Evolutionary conservation across 2,888 invertebrate species (phyloP).

Genomic region (Diarsia rubi): DNA sequence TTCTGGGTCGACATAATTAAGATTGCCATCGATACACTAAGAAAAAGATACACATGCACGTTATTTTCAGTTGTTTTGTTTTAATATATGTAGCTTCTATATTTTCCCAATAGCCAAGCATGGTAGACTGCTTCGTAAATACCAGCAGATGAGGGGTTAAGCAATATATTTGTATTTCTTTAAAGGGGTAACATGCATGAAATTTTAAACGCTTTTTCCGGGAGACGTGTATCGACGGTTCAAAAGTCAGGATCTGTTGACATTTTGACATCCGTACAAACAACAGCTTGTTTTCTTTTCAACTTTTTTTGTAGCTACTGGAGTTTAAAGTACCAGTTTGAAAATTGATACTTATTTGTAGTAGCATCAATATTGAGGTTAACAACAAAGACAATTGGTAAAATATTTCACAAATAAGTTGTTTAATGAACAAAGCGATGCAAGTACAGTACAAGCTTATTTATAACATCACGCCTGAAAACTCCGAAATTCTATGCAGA

Average conservation of each 20-base stretch:
- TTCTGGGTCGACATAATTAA: too few relatives aligned
- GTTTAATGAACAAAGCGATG: too few relatives aligned
- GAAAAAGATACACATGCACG: not conserved
- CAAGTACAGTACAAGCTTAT: too few relatives aligned
- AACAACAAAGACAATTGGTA: not conserved
- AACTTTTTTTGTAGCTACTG: constrained; percentile 78
- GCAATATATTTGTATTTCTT: constrained; percentile 81
- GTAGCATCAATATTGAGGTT: not conserved
- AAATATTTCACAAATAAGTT: not conserved
- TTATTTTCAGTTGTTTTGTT: not conserved
- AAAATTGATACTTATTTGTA: constrained; percentile 50
- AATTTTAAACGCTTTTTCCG: constrained; percentile 85
- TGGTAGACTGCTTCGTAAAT: not conserved
- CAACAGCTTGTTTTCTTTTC: constrained; percentile 74
- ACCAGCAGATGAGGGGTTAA: constrained; percentile 72
- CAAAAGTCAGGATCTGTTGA: constrained; percentile 84
- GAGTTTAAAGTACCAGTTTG: constrained; percentile 65
- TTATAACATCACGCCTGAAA: too few relatives aligned
- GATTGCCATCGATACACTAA: too few relatives aligned
- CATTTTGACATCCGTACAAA: constrained; percentile 89
- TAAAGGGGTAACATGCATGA: constrained; percentile 82
- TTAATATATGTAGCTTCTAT: not conserved
- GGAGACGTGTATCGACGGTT: constrained; percentile 76
- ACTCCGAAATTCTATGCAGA: too few relatives aligned
- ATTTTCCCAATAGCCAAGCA: not conserved